A percentile compares a stretch with the other conserved stretches of the same genome.
These are phyloP conservation scores for Drosophila insularis DNA, from an alignment of 1,140 invertebrate genomes.

Conservation along the genomic window DNA sequence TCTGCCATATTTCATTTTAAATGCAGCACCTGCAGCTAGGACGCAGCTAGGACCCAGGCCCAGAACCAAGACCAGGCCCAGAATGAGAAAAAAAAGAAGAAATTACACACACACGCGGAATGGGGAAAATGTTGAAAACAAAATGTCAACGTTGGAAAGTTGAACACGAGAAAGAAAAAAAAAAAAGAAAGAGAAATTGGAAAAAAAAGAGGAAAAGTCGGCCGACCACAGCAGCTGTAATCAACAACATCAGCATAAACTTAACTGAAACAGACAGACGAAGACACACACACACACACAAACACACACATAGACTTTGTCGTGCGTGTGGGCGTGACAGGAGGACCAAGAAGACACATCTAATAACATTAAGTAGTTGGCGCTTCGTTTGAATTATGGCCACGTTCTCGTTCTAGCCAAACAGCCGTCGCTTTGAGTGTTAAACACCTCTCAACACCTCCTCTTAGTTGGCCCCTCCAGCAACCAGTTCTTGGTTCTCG, in stretches of 20 bases:
- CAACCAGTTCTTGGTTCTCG: background rate
- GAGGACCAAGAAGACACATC: slow-evolving; percentile 59
- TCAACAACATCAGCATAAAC: slow-evolving; percentile 75
- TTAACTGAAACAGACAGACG: slow-evolving; percentile 40
- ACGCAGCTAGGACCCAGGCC: slow-evolving; percentile 5
- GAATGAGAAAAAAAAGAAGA: slow-evolving; percentile 22
- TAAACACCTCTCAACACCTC: background rate
- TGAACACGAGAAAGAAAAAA: slow-evolving; percentile 31
- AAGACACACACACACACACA: slow-evolving; percentile 3
- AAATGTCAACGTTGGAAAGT: slow-evolving; percentile 72
- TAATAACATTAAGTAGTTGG: slow-evolving; percentile 79
- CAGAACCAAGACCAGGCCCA: slow-evolving; percentile 10
- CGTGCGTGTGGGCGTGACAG: slow-evolving; percentile 50
- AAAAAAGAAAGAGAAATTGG: slow-evolving; percentile 19
- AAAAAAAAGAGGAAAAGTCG: slow-evolving; percentile 34
- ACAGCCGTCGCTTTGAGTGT: slow-evolving; percentile 58
- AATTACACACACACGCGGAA: slow-evolving; percentile 26
- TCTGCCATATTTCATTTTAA: slow-evolving; percentile 77
- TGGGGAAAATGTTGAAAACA: slow-evolving; percentile 62
- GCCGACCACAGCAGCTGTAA: slow-evolving; percentile 55
- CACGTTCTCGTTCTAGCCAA: slow-evolving; percentile 54
- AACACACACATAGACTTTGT: background rate
- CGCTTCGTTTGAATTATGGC: slow-evolving; percentile 77
- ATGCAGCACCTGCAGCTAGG: slow-evolving; percentile 74
- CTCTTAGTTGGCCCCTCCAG: background rate